Conservation (phyloP, 2,113 vertebrate species). For the Oriolus oriolus region DNA sequence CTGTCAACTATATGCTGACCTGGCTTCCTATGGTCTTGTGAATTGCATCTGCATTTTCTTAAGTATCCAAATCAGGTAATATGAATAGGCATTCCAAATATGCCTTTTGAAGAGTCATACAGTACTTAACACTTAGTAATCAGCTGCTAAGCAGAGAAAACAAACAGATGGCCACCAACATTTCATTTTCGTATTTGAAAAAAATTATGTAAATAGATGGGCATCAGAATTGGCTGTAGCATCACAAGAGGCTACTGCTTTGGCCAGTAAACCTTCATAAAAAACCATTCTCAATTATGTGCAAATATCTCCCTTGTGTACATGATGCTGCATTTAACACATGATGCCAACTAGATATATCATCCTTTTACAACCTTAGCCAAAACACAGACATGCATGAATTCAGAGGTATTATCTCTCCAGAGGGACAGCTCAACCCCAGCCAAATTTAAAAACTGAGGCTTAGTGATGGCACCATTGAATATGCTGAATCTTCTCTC, state of each 20-base stretch:
- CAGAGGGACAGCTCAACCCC: neutral
- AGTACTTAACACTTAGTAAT: neutral
- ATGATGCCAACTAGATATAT: neutral
- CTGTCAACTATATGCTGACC: accelerated
- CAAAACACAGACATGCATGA: neutral
- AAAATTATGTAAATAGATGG: neutral
- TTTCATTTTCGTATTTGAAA: neutral
- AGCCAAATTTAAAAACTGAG: neutral
- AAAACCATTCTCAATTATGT: neutral
- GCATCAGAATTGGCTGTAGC: neutral
- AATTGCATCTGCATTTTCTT: neutral
- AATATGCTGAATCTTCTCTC: neutral
- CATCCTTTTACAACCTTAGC: neutral
- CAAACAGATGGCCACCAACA: neutral
- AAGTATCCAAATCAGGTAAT: neutral
- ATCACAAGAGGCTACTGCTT: neutral
- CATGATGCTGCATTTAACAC: neutral
- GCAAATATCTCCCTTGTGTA: neutral
- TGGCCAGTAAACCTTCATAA: neutral
- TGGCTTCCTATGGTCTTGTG: neutral
- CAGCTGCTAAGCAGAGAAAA: neutral
- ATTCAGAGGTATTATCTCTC: neutral
- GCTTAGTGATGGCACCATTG: neutral
- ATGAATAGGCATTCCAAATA: neutral
- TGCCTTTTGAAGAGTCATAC: neutral